Percentiles rank a stretch among this genome's conserved stretches.
These are phyloP conservation scores for Odiellus spinosus DNA, from an alignment of 2,888 invertebrate genomes.

Conservation along the genomic window DNA sequence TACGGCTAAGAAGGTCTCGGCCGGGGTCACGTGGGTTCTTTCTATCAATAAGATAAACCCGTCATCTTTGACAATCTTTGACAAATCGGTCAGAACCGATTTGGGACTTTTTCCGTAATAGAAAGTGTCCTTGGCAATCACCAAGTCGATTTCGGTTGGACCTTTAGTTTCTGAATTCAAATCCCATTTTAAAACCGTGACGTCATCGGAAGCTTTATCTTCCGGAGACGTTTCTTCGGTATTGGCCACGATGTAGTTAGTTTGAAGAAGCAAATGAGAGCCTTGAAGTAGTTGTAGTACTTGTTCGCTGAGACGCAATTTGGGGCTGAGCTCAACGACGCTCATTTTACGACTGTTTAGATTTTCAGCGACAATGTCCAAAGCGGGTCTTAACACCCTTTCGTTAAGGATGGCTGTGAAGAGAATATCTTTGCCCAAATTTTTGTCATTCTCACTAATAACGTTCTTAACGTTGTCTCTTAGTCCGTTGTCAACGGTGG, in stretches of 20 bases:
- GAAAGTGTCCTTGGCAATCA: slow-evolving; percentile 21
- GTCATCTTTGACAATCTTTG: slow-evolving; percentile 34
- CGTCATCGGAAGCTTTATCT: slow-evolving; percentile 25
- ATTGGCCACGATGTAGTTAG: slow-evolving; percentile 44
- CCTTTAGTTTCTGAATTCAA: slow-evolving; percentile 34
- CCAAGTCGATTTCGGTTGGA: slow-evolving; percentile 24
- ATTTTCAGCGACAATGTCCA: slow-evolving; percentile 67
- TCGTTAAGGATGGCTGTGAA: slow-evolving; percentile 18
- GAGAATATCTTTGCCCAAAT: slow-evolving; percentile 21
- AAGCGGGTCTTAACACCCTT: slow-evolving; percentile 26
- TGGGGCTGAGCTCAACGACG: slow-evolving; percentile 43
- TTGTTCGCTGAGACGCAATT: slow-evolving; percentile 6
- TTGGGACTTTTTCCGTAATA: too few species aligned
- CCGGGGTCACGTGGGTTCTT: slow-evolving; percentile 17
- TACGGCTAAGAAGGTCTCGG: slow-evolving; percentile 19
- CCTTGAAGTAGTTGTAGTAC: slow-evolving; percentile 13
- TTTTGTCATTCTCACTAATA: slow-evolving; percentile 12
- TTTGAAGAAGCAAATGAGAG: slow-evolving; percentile 22
- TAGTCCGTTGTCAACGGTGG: slow-evolving; percentile 11
- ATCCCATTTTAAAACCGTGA: slow-evolving; percentile 50
- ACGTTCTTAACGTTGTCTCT: slow-evolving; percentile 13
- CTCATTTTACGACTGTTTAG: slow-evolving; percentile 51
- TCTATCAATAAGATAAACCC: slow-evolving; percentile 46
- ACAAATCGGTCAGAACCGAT: slow-evolving; percentile 8
- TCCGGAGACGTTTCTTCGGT: slow-evolving; percentile 25